Base-by-base conservation (phyloP, 2,797 vertebrate genomes). In the Hybognathus amarus region DNA sequence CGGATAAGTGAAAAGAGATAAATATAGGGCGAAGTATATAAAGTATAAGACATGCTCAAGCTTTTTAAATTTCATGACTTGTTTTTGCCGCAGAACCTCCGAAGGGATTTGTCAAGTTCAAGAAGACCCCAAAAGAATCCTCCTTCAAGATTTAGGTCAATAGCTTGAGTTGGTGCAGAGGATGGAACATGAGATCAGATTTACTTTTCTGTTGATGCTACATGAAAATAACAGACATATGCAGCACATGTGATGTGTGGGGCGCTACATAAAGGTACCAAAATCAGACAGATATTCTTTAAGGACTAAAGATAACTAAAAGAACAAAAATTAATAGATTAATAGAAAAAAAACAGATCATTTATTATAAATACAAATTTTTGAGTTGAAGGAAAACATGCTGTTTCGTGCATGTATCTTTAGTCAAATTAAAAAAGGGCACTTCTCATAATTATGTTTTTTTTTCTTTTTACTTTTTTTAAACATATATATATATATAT, bases 131-230 rank as follows among this genome's bases (percentile, higher is more conserved):
- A 74, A 84, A 71, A 68, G 40, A 59, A 80, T 80, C 8, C 30
- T 36, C n/a, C 47, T 64, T 68, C 33, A 45, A 79, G 63, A 80
- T 70, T 82, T 76, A 77, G 79, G 79, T 81, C 76, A 79, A 79
- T 69, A 67, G 24, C 76, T 82, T 0, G 11, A 42, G 6, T 22
- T 66, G 42, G 7, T 66, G 12, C 71, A 3, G 77, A 66, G 27
- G 27, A 52, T 33, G 6, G 27, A 78, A 30, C 61, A 64, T 9
- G 3, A 66, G 59, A 63, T 64, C 27, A 50, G 33, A 42, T 45
- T 66, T 77, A 11, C 38, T 61, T 13, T 71, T 27, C 18, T 64
- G 11, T 22, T 64, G 10, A 64, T 20, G 10, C 2, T 5, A 13
- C 5, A 64, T 8, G 40, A 59, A 45, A 64, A 77, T 4, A 40